These are phyloP conservation scores for Channallabes apus DNA, from an alignment of 2,797 vertebrate genomes.

Conservation along the genomic window DNA sequence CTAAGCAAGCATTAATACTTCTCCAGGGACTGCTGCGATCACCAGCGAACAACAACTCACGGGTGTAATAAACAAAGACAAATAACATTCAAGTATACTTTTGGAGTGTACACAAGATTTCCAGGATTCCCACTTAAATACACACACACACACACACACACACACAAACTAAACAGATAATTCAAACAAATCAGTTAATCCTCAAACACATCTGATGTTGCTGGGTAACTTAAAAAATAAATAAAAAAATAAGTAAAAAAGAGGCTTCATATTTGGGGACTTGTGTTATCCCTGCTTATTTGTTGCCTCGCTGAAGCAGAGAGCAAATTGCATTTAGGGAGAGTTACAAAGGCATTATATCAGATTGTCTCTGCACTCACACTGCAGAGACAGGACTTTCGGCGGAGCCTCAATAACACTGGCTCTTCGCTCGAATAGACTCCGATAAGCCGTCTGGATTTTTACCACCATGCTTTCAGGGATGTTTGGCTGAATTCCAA, in stretches of 20 bases:
- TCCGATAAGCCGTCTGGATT: conserved; percentile 48
- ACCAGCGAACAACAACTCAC: conserved; percentile 5
- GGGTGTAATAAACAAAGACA: conserved; percentile 6
- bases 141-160: not conserved
- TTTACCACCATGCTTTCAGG: conserved; percentile 22
- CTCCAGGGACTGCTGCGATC: not conserved
- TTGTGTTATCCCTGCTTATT: conserved; percentile 31
- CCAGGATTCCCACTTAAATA: conserved; percentile 14
- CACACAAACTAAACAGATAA: not conserved
- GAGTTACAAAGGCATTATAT: conserved; percentile 53
- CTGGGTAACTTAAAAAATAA: not conserved
- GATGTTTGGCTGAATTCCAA: conserved; percentile 35
- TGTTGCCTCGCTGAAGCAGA: conserved; percentile 49
- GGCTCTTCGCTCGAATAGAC: conserved; percentile 40
- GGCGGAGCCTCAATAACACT: conserved; percentile 47
- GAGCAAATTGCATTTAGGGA: conserved; percentile 47
- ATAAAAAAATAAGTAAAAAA: too few relatives aligned
- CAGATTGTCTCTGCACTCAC: conserved; percentile 43
- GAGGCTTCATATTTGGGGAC: conserved; percentile 23
- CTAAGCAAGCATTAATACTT: conserved; percentile 4
- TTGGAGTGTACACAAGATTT: conserved; percentile 21
- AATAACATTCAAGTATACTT: conserved; percentile 3
- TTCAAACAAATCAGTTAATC: conserved; percentile 1
- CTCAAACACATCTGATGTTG: not conserved
- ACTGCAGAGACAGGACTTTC: conserved; percentile 44